Evolutionary conservation across 1,140 invertebrate genomes (phyloP).

Genomic region (Drosophila teissieri): DNA sequence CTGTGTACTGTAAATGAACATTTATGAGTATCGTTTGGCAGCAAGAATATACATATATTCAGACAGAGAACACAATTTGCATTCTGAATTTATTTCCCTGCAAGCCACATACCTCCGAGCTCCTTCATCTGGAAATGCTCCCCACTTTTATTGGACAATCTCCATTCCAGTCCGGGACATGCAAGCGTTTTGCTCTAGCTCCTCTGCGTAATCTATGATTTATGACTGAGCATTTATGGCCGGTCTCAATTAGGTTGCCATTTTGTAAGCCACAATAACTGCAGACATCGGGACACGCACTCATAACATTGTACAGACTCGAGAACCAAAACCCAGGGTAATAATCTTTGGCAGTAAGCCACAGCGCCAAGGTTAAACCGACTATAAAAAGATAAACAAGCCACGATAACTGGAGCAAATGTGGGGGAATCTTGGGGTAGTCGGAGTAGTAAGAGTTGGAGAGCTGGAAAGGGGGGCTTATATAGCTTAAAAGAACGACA

Average conservation of each 20-base stretch:
- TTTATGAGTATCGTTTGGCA: neutral
- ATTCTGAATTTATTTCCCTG: neutral
- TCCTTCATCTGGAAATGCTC: slow-evolving; percentile 3
- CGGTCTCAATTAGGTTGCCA: slow-evolving; percentile 75
- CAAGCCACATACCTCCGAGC: neutral
- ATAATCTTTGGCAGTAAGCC: slow-evolving; percentile 63
- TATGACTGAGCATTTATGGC: slow-evolving; percentile 71
- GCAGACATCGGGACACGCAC: slow-evolving; percentile 65
- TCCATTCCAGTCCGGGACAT: slow-evolving; percentile 33
- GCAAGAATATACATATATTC: too few species aligned
- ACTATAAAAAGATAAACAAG: slow-evolving; percentile 78
- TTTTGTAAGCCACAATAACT: slow-evolving; percentile 73
- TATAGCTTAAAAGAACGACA: slow-evolving; percentile 51
- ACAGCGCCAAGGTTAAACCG: slow-evolving; percentile 69
- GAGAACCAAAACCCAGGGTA: slow-evolving; percentile 39
- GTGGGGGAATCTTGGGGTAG: neutral
- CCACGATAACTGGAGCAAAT: slow-evolving; percentile 47
- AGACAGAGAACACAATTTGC: neutral
- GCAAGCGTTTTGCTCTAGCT: slow-evolving; percentile 27
- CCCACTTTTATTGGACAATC: slow-evolving; percentile 50
- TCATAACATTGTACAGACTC: slow-evolving; percentile 60
- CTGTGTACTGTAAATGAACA: neutral
- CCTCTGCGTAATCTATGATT: slow-evolving; percentile 69
- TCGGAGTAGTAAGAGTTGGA: neutral
- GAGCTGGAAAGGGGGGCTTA: neutral